Base-by-base conservation (phyloP, 2,797 vertebrate species). In the Danio choprae region DNA sequence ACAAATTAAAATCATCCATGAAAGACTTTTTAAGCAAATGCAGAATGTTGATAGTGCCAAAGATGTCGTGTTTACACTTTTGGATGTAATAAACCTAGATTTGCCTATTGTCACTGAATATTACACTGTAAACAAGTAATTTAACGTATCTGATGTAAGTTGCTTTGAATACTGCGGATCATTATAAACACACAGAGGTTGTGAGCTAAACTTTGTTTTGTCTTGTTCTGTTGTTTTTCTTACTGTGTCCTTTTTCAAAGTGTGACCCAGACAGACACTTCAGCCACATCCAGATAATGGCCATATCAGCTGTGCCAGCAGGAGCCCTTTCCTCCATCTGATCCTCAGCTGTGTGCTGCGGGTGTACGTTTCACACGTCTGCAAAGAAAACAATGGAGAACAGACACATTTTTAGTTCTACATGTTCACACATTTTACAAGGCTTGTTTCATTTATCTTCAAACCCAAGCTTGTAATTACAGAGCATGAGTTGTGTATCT, bases 381-480 rank as follows among this genome's bases (percentile, higher is more conserved):
- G 41, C 1, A 60, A 62, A 74, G 43, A 62, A 71, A 56, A 43
- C 55, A 48, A 56, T 64, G 15, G 11, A 36, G 7, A 67, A 67
- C 15, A 29, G 15, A 22, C 29, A 3, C 22, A 44, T 8, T 5
- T 15, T 5, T 2, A 41, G 20, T 46, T 48, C 1, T 13, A 68
- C 16, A 48, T 15, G 18, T 36, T 13, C 29, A 40, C 40, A 22
- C 5, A 58, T 16, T 69, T 60, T 50, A 50, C 15, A 40, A 22
- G 38, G 1, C 16, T 36, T 44, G 38, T 58, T 38, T 20, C 7
- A 29, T 16, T 10, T 62, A 5, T 69, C 43, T 58, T 15, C 2
- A 51, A 64, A 41, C 22, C 65, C 71, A 53, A 53, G 46, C 48
- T 18, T 69, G 46, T 63, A 55, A 79, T 43, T 72, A 64, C 38